Percentiles rank a stretch among this genome's conserved stretches.
Evolutionary conservation across 2,797 vertebrate genomes (phyloP).

Genomic region (Prunella strophiata): DNA sequence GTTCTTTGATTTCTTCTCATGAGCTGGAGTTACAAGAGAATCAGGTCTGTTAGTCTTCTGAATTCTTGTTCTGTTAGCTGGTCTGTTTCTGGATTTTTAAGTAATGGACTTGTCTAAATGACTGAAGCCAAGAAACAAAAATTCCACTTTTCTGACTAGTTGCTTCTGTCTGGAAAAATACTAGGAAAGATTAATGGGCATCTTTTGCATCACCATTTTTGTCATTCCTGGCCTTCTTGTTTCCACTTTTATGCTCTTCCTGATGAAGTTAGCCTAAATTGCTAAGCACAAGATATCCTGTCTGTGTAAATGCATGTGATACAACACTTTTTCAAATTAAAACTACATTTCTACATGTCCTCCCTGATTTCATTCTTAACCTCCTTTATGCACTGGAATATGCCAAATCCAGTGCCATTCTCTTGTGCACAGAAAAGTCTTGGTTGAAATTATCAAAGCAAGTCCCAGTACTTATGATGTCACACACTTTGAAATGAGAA

Average conservation of each 20-base stretch:
- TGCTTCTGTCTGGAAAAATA: background rate
- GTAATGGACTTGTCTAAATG: background rate
- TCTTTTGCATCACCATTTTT: background rate
- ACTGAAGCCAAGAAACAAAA: background rate
- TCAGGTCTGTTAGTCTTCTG: background rate
- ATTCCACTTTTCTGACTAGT: background rate
- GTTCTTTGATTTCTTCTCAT: background rate
- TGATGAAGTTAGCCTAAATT: background rate
- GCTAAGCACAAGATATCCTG: background rate
- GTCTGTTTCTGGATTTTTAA: background rate
- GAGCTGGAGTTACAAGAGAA: background rate
- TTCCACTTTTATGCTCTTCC: background rate
- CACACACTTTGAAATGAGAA: constrained; percentile 71
- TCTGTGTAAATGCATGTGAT: background rate
- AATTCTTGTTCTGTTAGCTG: background rate
- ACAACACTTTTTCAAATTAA: background rate
- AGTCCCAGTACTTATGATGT: constrained; percentile 72
- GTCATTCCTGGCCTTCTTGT: background rate
- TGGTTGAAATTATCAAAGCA: background rate
- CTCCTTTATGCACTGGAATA: background rate
- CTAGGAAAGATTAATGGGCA: background rate
- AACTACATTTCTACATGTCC: background rate
- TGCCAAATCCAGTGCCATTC: background rate
- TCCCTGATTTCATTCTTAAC: background rate
- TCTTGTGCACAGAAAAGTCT: background rate